Percentiles rank a stretch among this genome's conserved stretches.
These are phyloP conservation scores for Operophtera brumata DNA, from an alignment of 2,888 invertebrate species.

Conservation along the genomic window DNA sequence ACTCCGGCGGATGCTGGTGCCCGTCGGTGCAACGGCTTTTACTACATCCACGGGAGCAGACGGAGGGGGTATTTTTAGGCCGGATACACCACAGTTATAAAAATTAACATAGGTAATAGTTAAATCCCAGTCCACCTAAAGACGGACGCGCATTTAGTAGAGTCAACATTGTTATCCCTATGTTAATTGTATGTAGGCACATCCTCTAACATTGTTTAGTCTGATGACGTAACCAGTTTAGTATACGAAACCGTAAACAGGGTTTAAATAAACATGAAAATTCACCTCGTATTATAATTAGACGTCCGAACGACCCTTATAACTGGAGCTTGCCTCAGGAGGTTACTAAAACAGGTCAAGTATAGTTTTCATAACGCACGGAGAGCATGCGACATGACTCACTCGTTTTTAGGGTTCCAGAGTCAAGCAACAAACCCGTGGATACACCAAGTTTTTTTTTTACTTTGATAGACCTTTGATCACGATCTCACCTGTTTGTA, in stretches of 20 bases:
- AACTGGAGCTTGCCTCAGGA: constrained; percentile 41
- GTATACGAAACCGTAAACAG: constrained; percentile 32
- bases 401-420: constrained; percentile 9
- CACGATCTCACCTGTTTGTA: too few relatives aligned
- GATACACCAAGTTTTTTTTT: too few relatives aligned
- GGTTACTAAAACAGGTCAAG: constrained; percentile 62
- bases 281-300: constrained; percentile 48
- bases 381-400: constrained; percentile 44
- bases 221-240: constrained; percentile 32
- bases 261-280: constrained; percentile 44
- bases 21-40: too few relatives aligned
- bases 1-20: too few relatives aligned
- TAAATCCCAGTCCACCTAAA: too few relatives aligned
- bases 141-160: constrained; percentile 27
- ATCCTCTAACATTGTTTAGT: constrained; percentile 33
- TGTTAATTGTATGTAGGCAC: constrained; percentile 31
- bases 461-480: too few relatives aligned
- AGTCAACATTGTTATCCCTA: constrained; percentile 31
- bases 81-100: too few relatives aligned
- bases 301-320: constrained; percentile 43
- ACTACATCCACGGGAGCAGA: too few relatives aligned
- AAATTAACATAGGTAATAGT: too few relatives aligned
- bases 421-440: not conserved
- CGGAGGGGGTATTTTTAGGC: too few relatives aligned
- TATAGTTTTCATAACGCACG: constrained; percentile 55